Evolutionary conservation across 2,113 vertebrate genomes (phyloP), one percentile per base, ranked within the genome.

Genomic region (Empidonax traillii): DNA sequence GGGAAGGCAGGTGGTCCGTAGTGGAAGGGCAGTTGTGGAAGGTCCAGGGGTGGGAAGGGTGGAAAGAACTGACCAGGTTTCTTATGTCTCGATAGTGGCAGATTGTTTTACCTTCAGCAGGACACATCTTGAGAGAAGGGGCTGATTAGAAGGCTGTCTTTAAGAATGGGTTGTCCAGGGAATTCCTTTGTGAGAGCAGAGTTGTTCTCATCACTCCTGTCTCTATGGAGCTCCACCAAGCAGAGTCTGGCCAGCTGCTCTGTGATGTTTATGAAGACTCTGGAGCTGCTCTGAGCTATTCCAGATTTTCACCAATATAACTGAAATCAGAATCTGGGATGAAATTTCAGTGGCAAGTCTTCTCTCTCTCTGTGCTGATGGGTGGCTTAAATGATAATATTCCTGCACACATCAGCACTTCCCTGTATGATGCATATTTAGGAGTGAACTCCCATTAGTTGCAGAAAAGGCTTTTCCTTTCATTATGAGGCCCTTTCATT

Each of bases 381-480:
- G 66, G 51, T 67, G 67, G 41, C 63, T 94, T 87, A 68, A 85
- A 62, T 67, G 82, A 89, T 69, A 84, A 53, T 24, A 49, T 92
- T 92, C 53, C 67, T 95, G 92, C 82, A 66, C 41, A 63, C 19
- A 16, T 92, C 92, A 97, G 92, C 88, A 63, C 68, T 94, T 94
- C 73, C 76, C 83, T 81, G 58, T 61, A 55, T 80, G 68, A 89
- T 75, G 83, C 78, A 43, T 80, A 58, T 88, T 96, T 85, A 92
- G 80, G 75, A 80, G 61, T 93, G 91, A 92, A 89, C 77, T 91
- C 85, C 84, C 92, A 85, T 81, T 81, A 79, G 68, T 69, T 84
- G 68, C 69, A 88, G 89, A 86, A 94, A 92, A 93, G 72, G 53
- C 58, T 88, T 87, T 86, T 93, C 87, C 95, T 84, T 87, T 88